These are phyloP conservation scores for Aegotheles bennettii DNA, from an alignment of 2,113 vertebrate species.

Conservation along the genomic window DNA sequence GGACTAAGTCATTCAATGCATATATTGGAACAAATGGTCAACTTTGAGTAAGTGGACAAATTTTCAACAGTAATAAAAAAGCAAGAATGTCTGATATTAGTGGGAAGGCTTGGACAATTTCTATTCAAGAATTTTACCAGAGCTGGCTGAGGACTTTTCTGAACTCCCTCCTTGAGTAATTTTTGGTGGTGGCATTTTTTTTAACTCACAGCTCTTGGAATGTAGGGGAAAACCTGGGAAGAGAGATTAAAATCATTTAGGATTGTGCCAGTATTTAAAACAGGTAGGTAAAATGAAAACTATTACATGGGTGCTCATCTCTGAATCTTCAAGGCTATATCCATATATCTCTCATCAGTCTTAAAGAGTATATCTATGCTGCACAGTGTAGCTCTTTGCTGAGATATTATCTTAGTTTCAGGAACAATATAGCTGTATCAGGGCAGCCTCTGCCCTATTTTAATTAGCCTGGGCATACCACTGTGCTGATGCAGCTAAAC, in stretches of 20 bases:
- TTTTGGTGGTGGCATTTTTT: background rate
- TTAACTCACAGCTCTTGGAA: background rate
- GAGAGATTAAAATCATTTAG: background rate
- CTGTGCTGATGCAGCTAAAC: slow-evolving; percentile 45
- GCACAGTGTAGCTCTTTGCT: background rate
- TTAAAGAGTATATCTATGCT: background rate
- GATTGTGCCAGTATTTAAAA: background rate
- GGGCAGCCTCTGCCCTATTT: slow-evolving; percentile 52
- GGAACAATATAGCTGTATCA: slow-evolving; percentile 12
- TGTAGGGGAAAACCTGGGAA: background rate
- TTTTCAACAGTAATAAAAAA: background rate
- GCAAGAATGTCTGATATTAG: background rate
- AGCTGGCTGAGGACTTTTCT: background rate
- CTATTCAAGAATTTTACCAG: background rate
- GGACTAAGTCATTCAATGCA: background rate
- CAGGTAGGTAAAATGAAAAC: background rate
- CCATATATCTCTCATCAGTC: background rate
- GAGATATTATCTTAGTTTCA: slow-evolving; percentile 54
- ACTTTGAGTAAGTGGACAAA: background rate
- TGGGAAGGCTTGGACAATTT: background rate
- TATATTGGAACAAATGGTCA: background rate
- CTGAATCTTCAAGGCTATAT: background rate
- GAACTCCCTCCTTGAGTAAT: background rate
- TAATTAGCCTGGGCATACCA: slow-evolving; percentile 51
- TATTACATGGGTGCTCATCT: background rate